Evolutionary conservation across 2,113 vertebrate species (phyloP).

Genomic region (Albula glossodonta): DNA sequence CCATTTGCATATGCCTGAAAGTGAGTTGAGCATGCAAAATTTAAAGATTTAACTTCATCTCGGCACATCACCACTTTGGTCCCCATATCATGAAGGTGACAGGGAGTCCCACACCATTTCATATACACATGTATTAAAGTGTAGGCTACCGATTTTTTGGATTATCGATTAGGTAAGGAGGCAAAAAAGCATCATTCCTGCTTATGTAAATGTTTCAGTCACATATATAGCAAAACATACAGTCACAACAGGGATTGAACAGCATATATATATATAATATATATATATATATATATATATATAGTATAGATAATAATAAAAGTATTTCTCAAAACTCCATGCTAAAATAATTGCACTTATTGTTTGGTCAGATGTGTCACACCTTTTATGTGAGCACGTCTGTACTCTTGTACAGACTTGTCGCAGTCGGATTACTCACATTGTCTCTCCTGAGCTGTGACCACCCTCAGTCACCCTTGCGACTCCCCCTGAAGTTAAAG

Average conservation of each 20-base stretch:
- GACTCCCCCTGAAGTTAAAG: neutral
- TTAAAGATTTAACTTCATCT: slow-evolving; percentile 3
- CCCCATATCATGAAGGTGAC: neutral
- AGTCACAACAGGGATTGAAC: neutral
- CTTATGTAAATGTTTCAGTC: neutral
- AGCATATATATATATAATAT: neutral
- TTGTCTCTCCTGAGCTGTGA: neutral
- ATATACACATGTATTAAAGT: slow-evolving; percentile 9
- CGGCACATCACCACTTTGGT: neutral
- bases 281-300: no score
- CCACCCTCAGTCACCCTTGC: neutral
- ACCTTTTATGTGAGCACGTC: no score
- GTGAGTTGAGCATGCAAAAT: slow-evolving; percentile 6
- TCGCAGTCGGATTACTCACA: no score
- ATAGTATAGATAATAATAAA: no score
- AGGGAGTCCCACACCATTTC: neutral
- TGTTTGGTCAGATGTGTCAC: no score
- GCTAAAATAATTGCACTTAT: no score
- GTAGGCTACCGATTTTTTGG: neutral
- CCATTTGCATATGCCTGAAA: slow-evolving; percentile 31
- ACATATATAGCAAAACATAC: neutral
- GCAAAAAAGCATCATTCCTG: neutral
- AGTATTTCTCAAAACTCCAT: no score
- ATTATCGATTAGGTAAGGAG: neutral
- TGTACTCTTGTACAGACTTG: no score